Evolutionary conservation across 2,888 invertebrate species (phyloP).

Genomic region (Priocnemis perturbator): DNA sequence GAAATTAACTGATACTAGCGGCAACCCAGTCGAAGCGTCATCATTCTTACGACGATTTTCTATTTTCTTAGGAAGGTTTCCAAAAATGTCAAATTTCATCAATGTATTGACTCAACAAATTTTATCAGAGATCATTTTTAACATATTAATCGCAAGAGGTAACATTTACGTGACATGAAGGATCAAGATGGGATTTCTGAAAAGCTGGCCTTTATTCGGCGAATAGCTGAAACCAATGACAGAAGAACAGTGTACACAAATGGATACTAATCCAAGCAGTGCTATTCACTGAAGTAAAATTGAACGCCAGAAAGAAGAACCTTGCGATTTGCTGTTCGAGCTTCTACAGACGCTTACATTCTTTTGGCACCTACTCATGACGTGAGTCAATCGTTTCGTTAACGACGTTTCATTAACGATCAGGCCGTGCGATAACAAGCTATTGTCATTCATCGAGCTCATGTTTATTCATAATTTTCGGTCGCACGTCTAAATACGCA

Average conservation of each 20-base stretch:
- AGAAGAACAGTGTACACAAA: conserved; percentile 33
- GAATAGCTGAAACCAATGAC: conserved; percentile 27
- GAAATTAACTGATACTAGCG: no score
- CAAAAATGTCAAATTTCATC: no score
- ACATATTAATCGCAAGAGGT: no score
- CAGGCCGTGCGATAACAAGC: no score
- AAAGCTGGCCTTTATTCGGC: background rate
- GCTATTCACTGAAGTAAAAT: conserved; percentile 38
- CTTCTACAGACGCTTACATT: conserved; percentile 40
- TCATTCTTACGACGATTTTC: no score
- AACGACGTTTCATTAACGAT: background rate
- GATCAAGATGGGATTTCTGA: background rate
- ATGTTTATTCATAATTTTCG: no score
- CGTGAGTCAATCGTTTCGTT: conserved; percentile 23
- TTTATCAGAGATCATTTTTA: no score
- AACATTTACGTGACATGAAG: no score
- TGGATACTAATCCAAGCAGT: conserved; percentile 42
- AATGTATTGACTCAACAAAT: no score
- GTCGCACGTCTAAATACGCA: conserved; percentile 16
- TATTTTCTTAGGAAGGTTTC: no score
- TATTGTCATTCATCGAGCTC: no score
- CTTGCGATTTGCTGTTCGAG: conserved; percentile 33
- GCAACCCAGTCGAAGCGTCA: no score
- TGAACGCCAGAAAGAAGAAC: conserved; percentile 23
- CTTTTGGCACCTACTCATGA: conserved; percentile 39